Conservation (phyloP, 2,797 vertebrate genomes). For the Nannoperca obscura region DNA sequence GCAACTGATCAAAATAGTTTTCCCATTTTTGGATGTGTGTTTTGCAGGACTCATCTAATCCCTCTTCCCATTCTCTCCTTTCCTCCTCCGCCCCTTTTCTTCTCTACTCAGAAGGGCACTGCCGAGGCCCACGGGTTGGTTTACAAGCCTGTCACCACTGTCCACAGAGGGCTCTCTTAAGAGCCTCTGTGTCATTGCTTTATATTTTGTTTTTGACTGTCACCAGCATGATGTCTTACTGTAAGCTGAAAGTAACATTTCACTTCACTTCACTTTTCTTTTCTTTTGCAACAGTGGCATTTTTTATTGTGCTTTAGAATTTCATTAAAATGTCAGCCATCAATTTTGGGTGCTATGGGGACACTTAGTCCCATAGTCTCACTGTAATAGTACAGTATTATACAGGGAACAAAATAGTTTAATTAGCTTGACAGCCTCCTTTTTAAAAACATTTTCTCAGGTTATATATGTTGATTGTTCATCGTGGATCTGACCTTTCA, state of each 20-base stretch:
- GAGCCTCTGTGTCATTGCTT: slow-evolving; percentile 50
- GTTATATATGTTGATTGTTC: neutral
- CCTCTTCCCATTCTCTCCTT: slow-evolving; percentile 49
- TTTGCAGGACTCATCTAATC: slow-evolving; percentile 80
- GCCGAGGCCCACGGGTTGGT: slow-evolving; percentile 57
- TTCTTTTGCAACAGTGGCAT: neutral
- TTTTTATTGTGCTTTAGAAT: slow-evolving; percentile 16
- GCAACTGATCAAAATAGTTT: slow-evolving; percentile 87
- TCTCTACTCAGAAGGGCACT: slow-evolving; percentile 61
- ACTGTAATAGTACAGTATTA: neutral
- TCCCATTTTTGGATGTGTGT: slow-evolving; percentile 89
- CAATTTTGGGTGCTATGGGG: neutral
- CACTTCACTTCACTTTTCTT: too few relatives aligned
- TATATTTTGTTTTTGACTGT: slow-evolving; percentile 50
- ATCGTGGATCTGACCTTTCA: neutral
- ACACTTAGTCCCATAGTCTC: neutral
- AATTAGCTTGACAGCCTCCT: neutral
- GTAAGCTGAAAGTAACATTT: slow-evolving; percentile 43
- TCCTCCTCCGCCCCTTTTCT: slow-evolving; percentile 34
- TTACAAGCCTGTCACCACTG: slow-evolving; percentile 70
- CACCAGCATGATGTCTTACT: slow-evolving; percentile 39
- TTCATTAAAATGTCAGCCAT: slow-evolving; percentile 36
- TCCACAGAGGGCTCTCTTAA: slow-evolving; percentile 55
- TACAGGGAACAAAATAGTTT: neutral
- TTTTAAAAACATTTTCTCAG: neutral